A percentile compares a stretch with the other conserved stretches of the same genome.
Conservation (phyloP, 1,140 invertebrate species). For the Polyergus mexicanus region DNA sequence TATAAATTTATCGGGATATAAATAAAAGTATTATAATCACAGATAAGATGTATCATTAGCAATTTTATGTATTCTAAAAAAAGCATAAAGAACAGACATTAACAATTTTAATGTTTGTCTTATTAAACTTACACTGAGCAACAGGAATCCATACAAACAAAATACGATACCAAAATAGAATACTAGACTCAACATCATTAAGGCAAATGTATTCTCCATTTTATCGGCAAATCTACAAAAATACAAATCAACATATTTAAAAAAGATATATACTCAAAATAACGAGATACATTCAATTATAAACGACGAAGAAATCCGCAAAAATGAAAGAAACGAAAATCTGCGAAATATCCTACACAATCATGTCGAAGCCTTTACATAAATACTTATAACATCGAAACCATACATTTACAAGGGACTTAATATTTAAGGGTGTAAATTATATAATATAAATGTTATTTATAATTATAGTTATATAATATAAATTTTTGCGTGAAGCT, state of each 20-base stretch:
- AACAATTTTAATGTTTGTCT: neutral
- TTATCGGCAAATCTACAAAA: conserved; percentile 20
- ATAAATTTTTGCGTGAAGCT: neutral
- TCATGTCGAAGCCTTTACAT: too few species aligned
- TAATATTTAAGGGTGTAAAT: too few species aligned
- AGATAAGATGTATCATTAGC: neutral
- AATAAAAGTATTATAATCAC: neutral
- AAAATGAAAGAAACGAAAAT: too few species aligned
- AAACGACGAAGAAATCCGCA: too few species aligned
- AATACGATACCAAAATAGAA: conserved; percentile 32
- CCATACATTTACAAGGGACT: too few species aligned
- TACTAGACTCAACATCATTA: conserved; percentile 36
- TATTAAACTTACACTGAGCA: conserved; percentile 9
- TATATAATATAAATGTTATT: too few species aligned
- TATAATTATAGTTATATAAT: neutral
- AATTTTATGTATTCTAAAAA: neutral
- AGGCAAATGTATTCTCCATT: conserved; percentile 26
- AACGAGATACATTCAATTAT: too few species aligned
- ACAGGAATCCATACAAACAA: conserved; percentile 28
- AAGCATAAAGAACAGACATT: neutral
- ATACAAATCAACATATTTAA: neutral
- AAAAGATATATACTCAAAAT: too few species aligned
- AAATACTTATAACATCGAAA: too few species aligned
- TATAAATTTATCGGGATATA: neutral
- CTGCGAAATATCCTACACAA: too few species aligned